Conservation (phyloP, 2,888 invertebrate genomes). For the Synergus itoensis region DNA sequence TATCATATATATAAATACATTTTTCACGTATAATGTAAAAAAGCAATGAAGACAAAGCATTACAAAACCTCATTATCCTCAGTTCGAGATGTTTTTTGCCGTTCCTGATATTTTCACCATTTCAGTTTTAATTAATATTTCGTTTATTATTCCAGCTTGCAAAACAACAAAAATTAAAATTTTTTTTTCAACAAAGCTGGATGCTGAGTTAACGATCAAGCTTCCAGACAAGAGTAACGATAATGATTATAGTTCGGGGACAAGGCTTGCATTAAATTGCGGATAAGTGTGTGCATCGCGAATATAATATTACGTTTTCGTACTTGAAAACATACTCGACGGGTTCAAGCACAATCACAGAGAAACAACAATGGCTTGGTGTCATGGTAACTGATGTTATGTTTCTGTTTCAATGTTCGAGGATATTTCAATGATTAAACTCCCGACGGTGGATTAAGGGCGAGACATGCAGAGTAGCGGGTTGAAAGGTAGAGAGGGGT, state of each 20-base stretch:
- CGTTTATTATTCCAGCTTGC: constrained; percentile 28
- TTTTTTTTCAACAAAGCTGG: constrained; percentile 10
- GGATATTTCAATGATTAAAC: constrained; percentile 60
- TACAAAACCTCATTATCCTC: constrained; percentile 18
- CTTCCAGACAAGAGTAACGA: constrained; percentile 19
- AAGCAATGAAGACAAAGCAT: not conserved
- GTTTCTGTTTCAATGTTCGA: constrained; percentile 52
- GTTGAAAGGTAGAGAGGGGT: constrained; percentile 28
- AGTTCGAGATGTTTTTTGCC: constrained; percentile 28
- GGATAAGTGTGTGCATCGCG: constrained; percentile 20
- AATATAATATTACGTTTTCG: constrained; percentile 33
- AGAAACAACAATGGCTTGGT: constrained; percentile 51
- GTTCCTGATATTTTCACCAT: constrained; percentile 24
- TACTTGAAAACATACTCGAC: constrained; percentile 9
- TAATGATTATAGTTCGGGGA: constrained; percentile 39
- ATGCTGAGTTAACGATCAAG: constrained; percentile 33
- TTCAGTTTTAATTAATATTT: constrained; percentile 37
- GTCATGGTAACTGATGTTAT: constrained; percentile 54
- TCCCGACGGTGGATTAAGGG: constrained; percentile 55
- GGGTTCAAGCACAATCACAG: constrained; percentile 45
- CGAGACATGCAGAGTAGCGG: constrained; percentile 41
- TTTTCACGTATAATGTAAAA: not conserved
- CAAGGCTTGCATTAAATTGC: constrained; percentile 38
- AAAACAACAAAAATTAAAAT: constrained; percentile 16
- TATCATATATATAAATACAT: too few relatives aligned